phyloP scores from a whole-genome alignment of 2,888 invertebrate species.

The Limnephilus marmoratus region DNA sequence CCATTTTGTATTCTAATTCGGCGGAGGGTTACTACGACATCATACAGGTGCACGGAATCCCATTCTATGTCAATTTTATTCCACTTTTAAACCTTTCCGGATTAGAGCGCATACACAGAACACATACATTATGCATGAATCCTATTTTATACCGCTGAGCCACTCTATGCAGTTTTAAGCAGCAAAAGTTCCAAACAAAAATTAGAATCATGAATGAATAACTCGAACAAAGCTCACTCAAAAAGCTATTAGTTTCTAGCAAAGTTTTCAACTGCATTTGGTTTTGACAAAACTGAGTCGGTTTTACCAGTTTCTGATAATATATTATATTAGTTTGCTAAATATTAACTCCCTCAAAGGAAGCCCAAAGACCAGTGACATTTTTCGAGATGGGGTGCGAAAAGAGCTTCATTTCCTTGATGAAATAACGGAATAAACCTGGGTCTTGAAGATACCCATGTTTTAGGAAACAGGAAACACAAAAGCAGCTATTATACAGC shows the following conservation, averaged over 20 bases:
- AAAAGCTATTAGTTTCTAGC: neutral
- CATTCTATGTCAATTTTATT: neutral
- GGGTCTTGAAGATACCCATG: neutral
- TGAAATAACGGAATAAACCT: neutral
- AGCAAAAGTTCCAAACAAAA: neutral
- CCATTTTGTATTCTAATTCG: slow-evolving; percentile 47
- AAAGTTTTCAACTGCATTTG: neutral
- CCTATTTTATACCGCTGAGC: neutral
- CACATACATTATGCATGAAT: neutral
- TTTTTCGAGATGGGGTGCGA: too few relatives aligned
- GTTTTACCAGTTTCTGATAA: neutral
- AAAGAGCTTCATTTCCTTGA: neutral
- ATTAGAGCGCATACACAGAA: neutral
- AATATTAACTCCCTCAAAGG: neutral
- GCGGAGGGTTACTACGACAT: neutral
- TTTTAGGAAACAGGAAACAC: neutral
- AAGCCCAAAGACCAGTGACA: too few relatives aligned
- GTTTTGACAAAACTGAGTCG: neutral
- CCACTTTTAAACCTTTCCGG: neutral
- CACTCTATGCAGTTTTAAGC: neutral
- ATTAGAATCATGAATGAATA: too few relatives aligned
- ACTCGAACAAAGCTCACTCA: neutral
- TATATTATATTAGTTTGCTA: too few relatives aligned
- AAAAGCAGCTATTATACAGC: neutral
- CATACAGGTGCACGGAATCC: neutral